Evolutionary conservation across 2,888 invertebrate genomes (phyloP), one percentile per base, ranked within the genome.

Genomic region (Leptodirus hochenwartii): DNA sequence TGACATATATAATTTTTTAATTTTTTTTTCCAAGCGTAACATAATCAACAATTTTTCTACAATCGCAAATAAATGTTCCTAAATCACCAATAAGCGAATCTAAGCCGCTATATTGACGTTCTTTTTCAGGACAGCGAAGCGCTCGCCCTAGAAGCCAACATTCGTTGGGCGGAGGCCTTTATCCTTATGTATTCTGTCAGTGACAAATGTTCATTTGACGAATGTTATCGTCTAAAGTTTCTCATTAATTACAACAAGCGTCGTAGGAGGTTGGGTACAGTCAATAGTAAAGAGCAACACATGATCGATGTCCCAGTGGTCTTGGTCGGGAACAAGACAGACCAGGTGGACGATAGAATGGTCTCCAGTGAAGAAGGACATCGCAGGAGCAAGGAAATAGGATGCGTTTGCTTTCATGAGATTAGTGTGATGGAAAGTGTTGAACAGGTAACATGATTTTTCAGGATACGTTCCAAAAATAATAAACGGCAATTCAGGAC

Each of bases 81-180:
- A n/a, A n/a, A n/a, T n/a, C n/a, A n/a, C n/a, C n/a, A n/a, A n/a
- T n/a, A n/a, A n/a, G n/a, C n/a, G n/a, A n/a, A n/a, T n/a, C n/a
- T n/a, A n/a, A n/a, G n/a, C n/a, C n/a, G n/a, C n/a, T n/a, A n/a
- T n/a, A n/a, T n/a, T n/a, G n/a, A n/a, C n/a, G n/a, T 33, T 39
- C 17, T 40, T 31, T 47, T 47, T 5, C 50, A 77, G 76, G 74
- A 75, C 55, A 63, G 62, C 37, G 73, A 75, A 50, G 70, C 67
- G 39, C 53, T 66, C 26, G 68, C 69, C 30, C 51, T 81, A 40
- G 82, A 85, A 53, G 68, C 70, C 33, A 76, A 84, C 49, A 80
- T 85, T 33, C 65, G 79, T 34, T 85, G 84, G 84, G 85, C 85
- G 2, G 85, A 87, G 50, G 84, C 80, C 11, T 84, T 81, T 48